phyloP scores from a whole-genome alignment of 1,140 invertebrate species.

The Onthophagus taurus region DNA sequence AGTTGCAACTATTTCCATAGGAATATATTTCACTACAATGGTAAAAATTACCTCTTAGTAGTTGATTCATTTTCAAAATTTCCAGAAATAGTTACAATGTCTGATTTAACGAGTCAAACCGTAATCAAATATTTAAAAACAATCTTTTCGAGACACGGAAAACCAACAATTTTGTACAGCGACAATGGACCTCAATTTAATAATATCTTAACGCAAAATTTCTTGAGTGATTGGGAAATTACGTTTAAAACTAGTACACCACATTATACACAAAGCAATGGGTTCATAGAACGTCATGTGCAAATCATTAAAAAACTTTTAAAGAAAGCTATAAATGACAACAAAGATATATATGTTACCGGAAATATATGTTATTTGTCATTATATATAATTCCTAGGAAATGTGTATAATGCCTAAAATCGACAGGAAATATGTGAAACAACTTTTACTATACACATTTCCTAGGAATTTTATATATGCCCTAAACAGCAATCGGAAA shows the following conservation, averaged over 20 bases:
- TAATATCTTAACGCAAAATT: no score
- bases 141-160: conserved; percentile 7
- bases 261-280: conserved; percentile 7
- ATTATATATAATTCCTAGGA: no score
- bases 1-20: conserved; percentile 20
- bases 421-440: no score
- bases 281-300: conserved; percentile 10
- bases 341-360: conserved; percentile 9
- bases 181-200: conserved; percentile 11
- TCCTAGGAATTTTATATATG: no score
- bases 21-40: conserved; percentile 4
- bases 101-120: neutral
- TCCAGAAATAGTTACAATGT: neutral
- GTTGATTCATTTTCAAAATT: conserved; percentile 2
- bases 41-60: conserved; percentile 2
- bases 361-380: no score
- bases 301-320: conserved; percentile 11
- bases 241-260: conserved; percentile 17
- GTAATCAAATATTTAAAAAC: conserved; percentile 3
- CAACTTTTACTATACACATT: no score
- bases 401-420: no score
- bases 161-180: neutral
- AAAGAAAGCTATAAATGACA: conserved; percentile 8
- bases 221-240: conserved; percentile 10
- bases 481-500: no score